Percentiles rank a stretch among this genome's conserved stretches.
These are phyloP conservation scores for Drosophila stalkeri DNA, from an alignment of 2,888 invertebrate genomes.

Conservation along the genomic window DNA sequence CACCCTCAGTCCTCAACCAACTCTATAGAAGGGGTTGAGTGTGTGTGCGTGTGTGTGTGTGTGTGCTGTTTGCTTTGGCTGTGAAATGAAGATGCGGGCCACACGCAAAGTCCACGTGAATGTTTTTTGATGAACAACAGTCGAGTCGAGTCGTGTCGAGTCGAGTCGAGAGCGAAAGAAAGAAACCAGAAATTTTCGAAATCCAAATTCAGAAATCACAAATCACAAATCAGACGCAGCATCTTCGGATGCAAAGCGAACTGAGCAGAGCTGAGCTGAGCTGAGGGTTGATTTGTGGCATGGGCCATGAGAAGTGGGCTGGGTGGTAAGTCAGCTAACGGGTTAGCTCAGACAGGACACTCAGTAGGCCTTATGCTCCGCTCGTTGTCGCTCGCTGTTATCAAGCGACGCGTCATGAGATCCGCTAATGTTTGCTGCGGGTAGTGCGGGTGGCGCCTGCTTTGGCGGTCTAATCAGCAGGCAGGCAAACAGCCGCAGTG, in stretches of 20 bases:
- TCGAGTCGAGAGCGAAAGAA: slow-evolving; percentile 3
- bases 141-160: not conserved
- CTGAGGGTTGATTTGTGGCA: slow-evolving; percentile 11
- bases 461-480: slow-evolving; percentile 76
- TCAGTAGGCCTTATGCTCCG: slow-evolving; percentile 67
- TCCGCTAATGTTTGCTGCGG: slow-evolving; percentile 59
- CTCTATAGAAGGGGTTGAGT: not conserved
- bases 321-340: slow-evolving; percentile 12
- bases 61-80: slow-evolving; percentile 63
- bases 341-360: slow-evolving; percentile 48
- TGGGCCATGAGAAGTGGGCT: not conserved
- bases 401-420: slow-evolving; percentile 67
- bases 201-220: slow-evolving; percentile 42
- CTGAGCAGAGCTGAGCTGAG: not conserved
- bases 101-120: slow-evolving; percentile 31
- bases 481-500: slow-evolving; percentile 72
- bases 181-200: slow-evolving; percentile 5
- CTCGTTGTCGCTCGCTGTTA: slow-evolving; percentile 71
- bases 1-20: not conserved
- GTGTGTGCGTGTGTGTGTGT: slow-evolving; percentile 16
- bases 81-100: slow-evolving; percentile 77
- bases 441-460: slow-evolving; percentile 12
- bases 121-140: slow-evolving; percentile 65
- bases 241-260: slow-evolving; percentile 54
- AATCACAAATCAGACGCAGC: slow-evolving; percentile 62